Base-by-base conservation (phyloP, 2,113 vertebrate genomes). In the Acanthisitta chloris region DNA sequence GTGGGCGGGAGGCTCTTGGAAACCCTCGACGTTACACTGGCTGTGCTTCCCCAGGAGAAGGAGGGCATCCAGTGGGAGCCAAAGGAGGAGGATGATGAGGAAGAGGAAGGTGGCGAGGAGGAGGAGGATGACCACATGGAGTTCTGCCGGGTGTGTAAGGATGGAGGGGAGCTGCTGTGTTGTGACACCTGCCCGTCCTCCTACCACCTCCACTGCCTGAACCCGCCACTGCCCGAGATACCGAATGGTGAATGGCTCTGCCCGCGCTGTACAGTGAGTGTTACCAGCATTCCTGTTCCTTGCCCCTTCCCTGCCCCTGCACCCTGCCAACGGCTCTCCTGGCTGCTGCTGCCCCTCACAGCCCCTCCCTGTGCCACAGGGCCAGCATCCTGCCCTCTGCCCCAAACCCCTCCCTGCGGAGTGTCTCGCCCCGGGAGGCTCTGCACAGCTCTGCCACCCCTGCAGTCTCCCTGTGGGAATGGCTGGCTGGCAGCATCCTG, bases 91-190 rank as follows among this genome's bases (percentile, higher is more conserved):
- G 99, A 99, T 0, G 99, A 99, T 5, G 99, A 99, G 6, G 99
- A 99, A 20, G 99, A 99, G 45, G 99, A 99, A 38, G 97, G 98
- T 2, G 98, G 95, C 0, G 99, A 98, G 45, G 99, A 99, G 96
- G 99, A 99, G 87, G 99, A 99, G 88, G 99, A 99, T 4, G 99
- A 99, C 98, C 99, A 99, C 97, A 99, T 99, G 99, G 99, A 99
- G 95, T 99, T 99, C 94, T 99, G 99, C 94, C 97, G 99, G 51
- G 98, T 99, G 77, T 99, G 99, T 97, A 99, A 99, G 97, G 99
- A 99, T 0, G 99, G 99, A 17, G 96, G 96, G 59, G 96, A 97
- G 82, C 92, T 97, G 62, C 88, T 97, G 45, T 97, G 96, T 94
- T 97, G 96, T 0, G 96, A 97, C 71, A 97, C 96, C 17, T 97